A percentile compares a stretch with the other conserved stretches of the same genome.
phyloP scores from a whole-genome alignment of 2,113 vertebrate species.

The Nesoenas mayeri region DNA sequence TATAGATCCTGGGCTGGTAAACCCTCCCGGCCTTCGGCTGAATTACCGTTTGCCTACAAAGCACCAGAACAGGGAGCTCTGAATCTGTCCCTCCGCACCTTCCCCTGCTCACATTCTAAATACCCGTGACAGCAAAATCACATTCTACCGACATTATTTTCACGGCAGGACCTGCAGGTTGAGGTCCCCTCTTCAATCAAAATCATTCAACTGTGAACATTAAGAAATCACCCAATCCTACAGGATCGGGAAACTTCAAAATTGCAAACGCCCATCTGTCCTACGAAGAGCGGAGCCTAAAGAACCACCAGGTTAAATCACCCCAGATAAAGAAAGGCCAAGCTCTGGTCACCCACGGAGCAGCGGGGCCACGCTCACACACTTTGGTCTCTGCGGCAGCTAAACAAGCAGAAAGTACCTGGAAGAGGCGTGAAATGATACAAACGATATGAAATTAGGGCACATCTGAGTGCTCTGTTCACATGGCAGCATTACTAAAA shows the following conservation, averaged over 20 bases:
- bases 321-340: background rate
- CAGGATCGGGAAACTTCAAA: background rate
- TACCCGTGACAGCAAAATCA: background rate
- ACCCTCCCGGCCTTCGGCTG: background rate
- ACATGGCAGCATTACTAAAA: background rate
- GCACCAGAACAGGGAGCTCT: background rate
- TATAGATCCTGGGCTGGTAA: background rate
- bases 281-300: background rate
- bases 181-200: background rate
- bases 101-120: background rate
- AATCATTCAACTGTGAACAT: background rate
- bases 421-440: background rate
- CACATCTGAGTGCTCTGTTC: background rate
- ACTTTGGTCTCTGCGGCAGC: background rate
- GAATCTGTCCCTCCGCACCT: rapidly evolving
- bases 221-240: background rate
- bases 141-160: background rate
- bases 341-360: background rate
- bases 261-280: background rate
- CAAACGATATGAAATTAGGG: background rate
- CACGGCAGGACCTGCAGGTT: background rate
- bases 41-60: background rate
- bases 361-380: rapidly evolving
- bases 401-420: background rate
- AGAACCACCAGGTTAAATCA: background rate